A percentile compares a stretch with the other conserved stretches of the same genome.
phyloP scores from a whole-genome alignment of 2,888 invertebrate species.

The Mythimna ferrago region DNA sequence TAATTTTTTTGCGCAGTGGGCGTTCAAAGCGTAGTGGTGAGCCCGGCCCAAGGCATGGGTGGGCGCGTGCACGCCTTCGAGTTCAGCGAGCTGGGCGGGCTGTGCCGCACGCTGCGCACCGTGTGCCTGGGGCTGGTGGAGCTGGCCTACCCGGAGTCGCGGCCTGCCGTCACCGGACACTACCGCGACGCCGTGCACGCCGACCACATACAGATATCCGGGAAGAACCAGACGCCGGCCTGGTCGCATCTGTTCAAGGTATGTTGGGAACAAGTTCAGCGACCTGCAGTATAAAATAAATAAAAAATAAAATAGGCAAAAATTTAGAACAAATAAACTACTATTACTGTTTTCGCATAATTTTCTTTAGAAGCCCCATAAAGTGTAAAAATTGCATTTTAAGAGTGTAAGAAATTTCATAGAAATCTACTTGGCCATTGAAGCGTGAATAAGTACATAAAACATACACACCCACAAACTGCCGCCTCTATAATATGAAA shows the following conservation, averaged over 20 bases:
- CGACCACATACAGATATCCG: slow-evolving; percentile 66
- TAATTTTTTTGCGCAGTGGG: slow-evolving; percentile 27
- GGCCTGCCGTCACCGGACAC: slow-evolving; percentile 92
- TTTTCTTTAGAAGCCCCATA: too few species aligned
- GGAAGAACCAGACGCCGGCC: slow-evolving; percentile 90
- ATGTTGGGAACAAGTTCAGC: background rate
- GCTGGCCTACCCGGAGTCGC: slow-evolving; percentile 95
- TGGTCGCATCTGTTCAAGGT: slow-evolving; percentile 96
- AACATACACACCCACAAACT: too few species aligned
- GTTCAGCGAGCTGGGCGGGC: slow-evolving; percentile 93
- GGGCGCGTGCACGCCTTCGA: slow-evolving; percentile 92
- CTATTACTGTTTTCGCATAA: too few species aligned
- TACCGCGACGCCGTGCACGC: slow-evolving; percentile 85
- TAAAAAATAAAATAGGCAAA: too few species aligned
- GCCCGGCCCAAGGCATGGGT: slow-evolving; percentile 21
- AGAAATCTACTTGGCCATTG: too few species aligned
- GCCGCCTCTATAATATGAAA: too few species aligned
- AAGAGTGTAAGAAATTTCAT: too few species aligned
- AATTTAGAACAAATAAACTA: too few species aligned
- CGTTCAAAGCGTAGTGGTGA: background rate
- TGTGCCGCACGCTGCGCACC: slow-evolving; percentile 94
- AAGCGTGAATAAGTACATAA: too few species aligned
- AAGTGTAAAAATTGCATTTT: too few species aligned
- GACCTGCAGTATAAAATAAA: too few species aligned
- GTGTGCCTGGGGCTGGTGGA: slow-evolving; percentile 96